Conservation (phyloP, 2,797 vertebrate species). For the Ctenochaetus hawaiiensis region DNA sequence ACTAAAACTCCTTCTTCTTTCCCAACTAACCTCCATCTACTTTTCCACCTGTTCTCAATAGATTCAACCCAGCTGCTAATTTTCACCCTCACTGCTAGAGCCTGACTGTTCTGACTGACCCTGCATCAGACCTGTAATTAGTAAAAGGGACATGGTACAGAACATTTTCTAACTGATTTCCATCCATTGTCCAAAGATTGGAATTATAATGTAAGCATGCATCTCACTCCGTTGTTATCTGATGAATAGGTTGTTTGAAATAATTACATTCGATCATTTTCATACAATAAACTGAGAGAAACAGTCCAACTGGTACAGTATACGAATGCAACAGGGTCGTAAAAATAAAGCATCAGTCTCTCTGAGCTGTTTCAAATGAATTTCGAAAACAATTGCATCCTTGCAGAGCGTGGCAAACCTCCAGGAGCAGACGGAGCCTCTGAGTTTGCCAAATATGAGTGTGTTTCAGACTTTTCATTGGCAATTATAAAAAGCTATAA, state of each 20-base stretch:
- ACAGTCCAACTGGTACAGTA: not conserved
- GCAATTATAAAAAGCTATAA: slow-evolving; percentile 51
- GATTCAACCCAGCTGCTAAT: not conserved
- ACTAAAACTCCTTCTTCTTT: not conserved
- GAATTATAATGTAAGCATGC: not conserved
- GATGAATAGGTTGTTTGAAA: not conserved
- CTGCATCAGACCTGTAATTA: not conserved
- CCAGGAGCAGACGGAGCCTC: slow-evolving; percentile 27
- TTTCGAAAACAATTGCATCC: slow-evolving; percentile 19
- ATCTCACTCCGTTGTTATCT: not conserved
- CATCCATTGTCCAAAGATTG: not conserved
- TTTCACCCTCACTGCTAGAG: not conserved
- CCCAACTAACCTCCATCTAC: slow-evolving; percentile 1
- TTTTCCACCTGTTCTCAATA: slow-evolving; percentile 2
- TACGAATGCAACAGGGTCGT: not conserved
- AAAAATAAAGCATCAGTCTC: not conserved
- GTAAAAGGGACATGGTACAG: not conserved
- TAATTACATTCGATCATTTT: not conserved
- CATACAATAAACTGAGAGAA: not conserved
- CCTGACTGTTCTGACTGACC: slow-evolving; percentile 6
- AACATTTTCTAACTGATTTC: slow-evolving; percentile 5
- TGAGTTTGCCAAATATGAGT: slow-evolving; percentile 32
- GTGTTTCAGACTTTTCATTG: slow-evolving; percentile 38
- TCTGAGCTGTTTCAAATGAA: slow-evolving; percentile 4
- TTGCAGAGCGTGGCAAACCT: slow-evolving; percentile 18